Evolutionary conservation across 2,888 invertebrate species (phyloP).

Genomic region (Leptinotarsa juncta): DNA sequence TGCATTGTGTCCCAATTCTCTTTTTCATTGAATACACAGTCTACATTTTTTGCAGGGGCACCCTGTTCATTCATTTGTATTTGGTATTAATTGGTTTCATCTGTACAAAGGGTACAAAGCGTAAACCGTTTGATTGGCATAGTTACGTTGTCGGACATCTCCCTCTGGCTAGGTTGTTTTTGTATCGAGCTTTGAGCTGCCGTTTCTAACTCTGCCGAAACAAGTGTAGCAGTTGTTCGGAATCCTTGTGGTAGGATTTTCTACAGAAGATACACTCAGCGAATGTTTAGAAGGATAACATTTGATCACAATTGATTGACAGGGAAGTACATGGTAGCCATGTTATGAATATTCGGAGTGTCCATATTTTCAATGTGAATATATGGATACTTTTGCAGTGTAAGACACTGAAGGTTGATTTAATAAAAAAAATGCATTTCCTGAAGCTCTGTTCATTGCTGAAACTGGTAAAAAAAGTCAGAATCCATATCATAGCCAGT

Average conservation of each 20-base stretch:
- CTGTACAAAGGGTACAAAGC: slow-evolving; percentile 54
- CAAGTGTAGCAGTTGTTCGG: background rate
- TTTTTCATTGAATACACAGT: background rate
- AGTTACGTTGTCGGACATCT: slow-evolving; percentile 52
- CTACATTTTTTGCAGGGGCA: background rate
- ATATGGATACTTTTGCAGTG: too few species aligned
- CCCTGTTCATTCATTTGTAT: slow-evolving; percentile 43
- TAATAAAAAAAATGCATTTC: too few species aligned
- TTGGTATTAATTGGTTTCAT: slow-evolving; percentile 54
- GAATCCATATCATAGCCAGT: too few species aligned
- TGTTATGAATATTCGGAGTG: too few species aligned
- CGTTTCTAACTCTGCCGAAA: background rate
- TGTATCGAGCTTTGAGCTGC: background rate
- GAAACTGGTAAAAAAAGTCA: too few species aligned
- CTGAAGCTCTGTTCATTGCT: too few species aligned
- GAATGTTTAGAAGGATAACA: background rate
- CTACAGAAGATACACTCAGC: background rate
- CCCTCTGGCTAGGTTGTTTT: slow-evolving; percentile 15
- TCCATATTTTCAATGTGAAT: too few species aligned
- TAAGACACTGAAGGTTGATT: too few species aligned
- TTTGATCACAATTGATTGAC: background rate
- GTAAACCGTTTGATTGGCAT: slow-evolving; percentile 58
- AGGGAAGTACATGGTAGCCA: background rate
- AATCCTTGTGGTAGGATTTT: slow-evolving; percentile 13
- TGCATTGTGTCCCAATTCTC: too few species aligned